Percentiles rank a stretch among this genome's conserved stretches.
phyloP scores from a whole-genome alignment of 2,113 vertebrate species.

The Siphamia tubifer region DNA sequence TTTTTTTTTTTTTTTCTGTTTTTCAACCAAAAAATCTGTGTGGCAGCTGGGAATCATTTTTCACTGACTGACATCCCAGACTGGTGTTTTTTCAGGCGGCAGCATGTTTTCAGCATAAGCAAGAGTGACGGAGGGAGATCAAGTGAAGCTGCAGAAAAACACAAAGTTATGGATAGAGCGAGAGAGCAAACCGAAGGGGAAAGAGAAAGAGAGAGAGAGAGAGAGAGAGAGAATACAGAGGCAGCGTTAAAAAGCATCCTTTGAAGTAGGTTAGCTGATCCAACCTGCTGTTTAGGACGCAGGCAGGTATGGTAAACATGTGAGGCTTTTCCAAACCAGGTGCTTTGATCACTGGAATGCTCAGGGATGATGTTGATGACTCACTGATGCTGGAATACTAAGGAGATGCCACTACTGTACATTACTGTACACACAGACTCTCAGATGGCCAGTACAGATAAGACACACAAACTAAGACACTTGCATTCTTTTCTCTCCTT shows the following conservation, averaged over 20 bases:
- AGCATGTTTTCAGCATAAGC: conserved; percentile 14
- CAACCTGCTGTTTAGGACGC: conserved; percentile 63
- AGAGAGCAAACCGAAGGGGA: neutral
- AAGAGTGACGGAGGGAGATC: conserved; percentile 27
- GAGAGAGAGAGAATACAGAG: neutral
- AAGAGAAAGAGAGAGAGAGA: neutral
- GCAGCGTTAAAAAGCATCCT: conserved; percentile 16
- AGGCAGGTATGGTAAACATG: conserved; percentile 64
- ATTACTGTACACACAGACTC: conserved; percentile 14
- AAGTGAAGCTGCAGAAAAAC: conserved; percentile 18
- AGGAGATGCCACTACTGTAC: conserved; percentile 21
- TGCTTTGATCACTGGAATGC: conserved; percentile 63
- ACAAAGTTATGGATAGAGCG: conserved; percentile 6
- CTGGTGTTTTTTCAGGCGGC: neutral
- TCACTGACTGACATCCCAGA: conserved; percentile 7
- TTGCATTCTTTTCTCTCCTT: neutral
- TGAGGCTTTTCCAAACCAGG: conserved; percentile 32
- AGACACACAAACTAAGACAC: neutral
- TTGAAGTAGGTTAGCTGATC: conserved; percentile 60
- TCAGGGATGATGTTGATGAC: conserved; percentile 56
- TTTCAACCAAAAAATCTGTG: conserved; percentile 11
- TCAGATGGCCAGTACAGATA: neutral
- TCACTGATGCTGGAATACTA: conserved; percentile 42
- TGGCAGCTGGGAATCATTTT: conserved; percentile 3
- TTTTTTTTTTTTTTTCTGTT: conserved; percentile 1